These are phyloP conservation scores for Onthophagus taurus DNA, from an alignment of 1,140 invertebrate species.

Conservation along the genomic window DNA sequence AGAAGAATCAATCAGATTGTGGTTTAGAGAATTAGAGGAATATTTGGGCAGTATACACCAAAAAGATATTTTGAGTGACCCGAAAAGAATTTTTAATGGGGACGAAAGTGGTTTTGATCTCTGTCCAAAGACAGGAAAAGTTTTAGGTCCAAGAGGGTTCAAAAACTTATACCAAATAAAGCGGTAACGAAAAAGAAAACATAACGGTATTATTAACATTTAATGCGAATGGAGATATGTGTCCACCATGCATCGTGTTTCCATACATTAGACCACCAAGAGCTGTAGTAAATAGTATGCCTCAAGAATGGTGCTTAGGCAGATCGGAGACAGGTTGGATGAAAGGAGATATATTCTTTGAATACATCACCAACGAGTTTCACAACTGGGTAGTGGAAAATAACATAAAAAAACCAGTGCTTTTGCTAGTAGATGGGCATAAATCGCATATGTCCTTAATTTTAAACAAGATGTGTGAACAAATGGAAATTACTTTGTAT, in stretches of 20 bases:
- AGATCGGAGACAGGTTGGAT: conserved; percentile 37
- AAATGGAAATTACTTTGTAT: conserved; percentile 9
- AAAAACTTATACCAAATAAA: conserved; percentile 24
- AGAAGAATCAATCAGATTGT: conserved; percentile 22
- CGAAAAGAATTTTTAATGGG: conserved; percentile 33
- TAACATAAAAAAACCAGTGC: conserved; percentile 19
- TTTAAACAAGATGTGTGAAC: conserved; percentile 17
- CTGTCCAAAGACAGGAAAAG: conserved; percentile 26
- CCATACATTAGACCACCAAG: conserved; percentile 25
- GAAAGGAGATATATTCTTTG: conserved; percentile 36
- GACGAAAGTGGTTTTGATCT: conserved; percentile 36
- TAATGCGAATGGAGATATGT: conserved; percentile 26
- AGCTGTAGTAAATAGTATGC: conserved; percentile 11
- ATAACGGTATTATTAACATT: conserved; percentile 28
- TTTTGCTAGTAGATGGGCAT: conserved; percentile 27
- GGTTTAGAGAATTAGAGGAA: conserved; percentile 24
- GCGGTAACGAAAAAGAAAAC: conserved; percentile 20
- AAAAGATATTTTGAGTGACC: conserved; percentile 25
- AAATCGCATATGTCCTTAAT: conserved; percentile 13
- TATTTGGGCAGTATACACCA: conserved; percentile 26
- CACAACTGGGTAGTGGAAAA: conserved; percentile 20
- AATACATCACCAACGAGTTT: conserved; percentile 37
- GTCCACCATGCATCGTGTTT: conserved; percentile 34
- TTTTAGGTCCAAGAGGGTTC: conserved; percentile 27
- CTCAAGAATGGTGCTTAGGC: conserved; percentile 25